Percentiles rank a stretch among this genome's conserved stretches.
Evolutionary conservation across 1,140 invertebrate genomes (phyloP).

Genomic region (Paraescarpia echinospica): DNA sequence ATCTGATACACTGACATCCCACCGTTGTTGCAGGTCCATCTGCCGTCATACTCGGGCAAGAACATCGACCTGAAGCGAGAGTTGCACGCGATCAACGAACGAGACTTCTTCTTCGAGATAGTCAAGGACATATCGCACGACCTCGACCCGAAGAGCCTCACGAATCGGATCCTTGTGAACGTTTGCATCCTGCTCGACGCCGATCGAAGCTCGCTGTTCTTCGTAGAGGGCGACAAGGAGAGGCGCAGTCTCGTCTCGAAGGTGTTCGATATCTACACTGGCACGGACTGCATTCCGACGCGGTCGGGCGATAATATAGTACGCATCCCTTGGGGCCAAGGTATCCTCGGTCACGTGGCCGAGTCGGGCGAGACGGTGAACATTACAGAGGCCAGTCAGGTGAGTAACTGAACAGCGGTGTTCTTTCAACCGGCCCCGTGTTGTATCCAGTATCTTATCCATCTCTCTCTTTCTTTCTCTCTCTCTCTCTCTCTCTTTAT

Average conservation of each 20-base stretch:
- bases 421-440: background rate
- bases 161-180: slow-evolving; percentile 60
- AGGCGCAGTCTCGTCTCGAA: slow-evolving; percentile 57
- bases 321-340: slow-evolving; percentile 35
- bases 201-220: slow-evolving; percentile 60
- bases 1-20: background rate
- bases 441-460: background rate
- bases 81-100: slow-evolving; percentile 52
- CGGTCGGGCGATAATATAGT: slow-evolving; percentile 28
- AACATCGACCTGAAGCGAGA: slow-evolving; percentile 58
- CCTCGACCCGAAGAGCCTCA: slow-evolving; percentile 58
- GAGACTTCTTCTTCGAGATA: slow-evolving; percentile 59
- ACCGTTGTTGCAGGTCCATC: slow-evolving; percentile 44
- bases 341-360: slow-evolving; percentile 42
- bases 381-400: slow-evolving; percentile 58
- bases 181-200: slow-evolving; percentile 58
- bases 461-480: too few species aligned
- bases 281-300: slow-evolving; percentile 37
- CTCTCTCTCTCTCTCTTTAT: too few species aligned
- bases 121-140: slow-evolving; percentile 61
- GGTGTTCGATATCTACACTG: slow-evolving; percentile 42
- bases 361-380: slow-evolving; percentile 48
- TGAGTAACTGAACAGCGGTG: slow-evolving; percentile 34
- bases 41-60: slow-evolving; percentile 54
- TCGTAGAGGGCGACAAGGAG: slow-evolving; percentile 57